Percentiles rank a stretch among this genome's conserved stretches.
Conservation (phyloP, 2,888 invertebrate genomes). For the Patella ulyssiponensis region DNA sequence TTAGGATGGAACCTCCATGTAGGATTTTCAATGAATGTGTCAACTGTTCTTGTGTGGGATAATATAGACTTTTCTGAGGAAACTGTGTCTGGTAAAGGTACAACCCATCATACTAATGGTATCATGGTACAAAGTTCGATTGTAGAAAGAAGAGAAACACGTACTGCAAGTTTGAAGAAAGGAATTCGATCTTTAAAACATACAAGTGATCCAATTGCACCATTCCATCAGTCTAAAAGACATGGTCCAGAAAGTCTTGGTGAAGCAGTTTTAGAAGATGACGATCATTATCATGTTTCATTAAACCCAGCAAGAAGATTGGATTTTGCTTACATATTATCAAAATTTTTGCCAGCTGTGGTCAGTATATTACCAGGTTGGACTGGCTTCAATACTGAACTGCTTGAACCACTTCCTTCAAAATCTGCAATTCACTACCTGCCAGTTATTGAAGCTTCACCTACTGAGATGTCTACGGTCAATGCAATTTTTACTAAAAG, state of each 20-base stretch:
- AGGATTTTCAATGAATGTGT: too few relatives aligned
- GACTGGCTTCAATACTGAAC: not conserved
- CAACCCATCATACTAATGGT: conserved; percentile 7
- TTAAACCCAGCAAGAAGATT: not conserved
- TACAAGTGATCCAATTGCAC: not conserved
- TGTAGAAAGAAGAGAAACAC: not conserved
- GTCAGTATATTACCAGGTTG: not conserved
- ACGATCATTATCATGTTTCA: not conserved
- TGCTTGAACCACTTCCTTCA: not conserved
- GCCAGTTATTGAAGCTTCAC: not conserved
- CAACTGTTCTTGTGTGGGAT: not conserved
- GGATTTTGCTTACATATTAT: not conserved
- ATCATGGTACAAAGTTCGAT: not conserved
- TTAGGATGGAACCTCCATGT: too few relatives aligned
- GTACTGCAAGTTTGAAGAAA: too few relatives aligned
- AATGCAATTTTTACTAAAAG: not conserved
- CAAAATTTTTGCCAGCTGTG: not conserved
- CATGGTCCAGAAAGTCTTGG: not conserved
- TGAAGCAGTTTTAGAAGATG: not conserved
- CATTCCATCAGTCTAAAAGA: not conserved
- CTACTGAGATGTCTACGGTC: not conserved
- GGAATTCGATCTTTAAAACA: not conserved
- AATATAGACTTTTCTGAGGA: not conserved
- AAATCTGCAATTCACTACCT: not conserved
- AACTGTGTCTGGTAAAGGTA: conserved; percentile 6